Evolutionary conservation across 23 tunicate genomes (phyloP), one percentile per base, ranked within the genome.

Genomic region (Clavelina lepadiformis): DNA sequence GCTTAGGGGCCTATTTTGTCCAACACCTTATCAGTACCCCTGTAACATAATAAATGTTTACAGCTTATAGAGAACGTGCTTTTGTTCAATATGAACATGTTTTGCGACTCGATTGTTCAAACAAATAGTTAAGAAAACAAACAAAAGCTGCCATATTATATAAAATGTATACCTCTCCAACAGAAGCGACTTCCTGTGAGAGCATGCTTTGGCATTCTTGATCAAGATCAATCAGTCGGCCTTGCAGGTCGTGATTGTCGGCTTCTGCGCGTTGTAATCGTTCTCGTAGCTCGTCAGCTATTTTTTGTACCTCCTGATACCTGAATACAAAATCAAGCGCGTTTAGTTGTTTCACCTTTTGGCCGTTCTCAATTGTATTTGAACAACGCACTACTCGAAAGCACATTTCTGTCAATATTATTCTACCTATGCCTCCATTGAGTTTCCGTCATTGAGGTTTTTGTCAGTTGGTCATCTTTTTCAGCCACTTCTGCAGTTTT

Each of bases 201-300:
- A 77, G 13, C 75, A 73, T 73, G 19, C 27, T 60, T 58, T 58
- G 89, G 58, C 68, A 73, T 45, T 82, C 89, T 23, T 61, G 28
- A 20, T 82, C 77, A 3, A 82, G 71, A 33, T 73, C 74, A 25
- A 46, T 44, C 22, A 82, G 62, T 31, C 80, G 68, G 29, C 56
- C 47, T 29, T 82, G 89, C 44, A 82, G 74, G 2, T 73, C 80
- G 28, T 73, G 69, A 61, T 82, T 82, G 60, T 82, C 89, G 18
- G 30, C 63, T 34, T 82, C 89, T 1, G 89, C 80, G 22, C 59
- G 54, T 65, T 72, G 75, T 5, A 82, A 52, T 33, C 56, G 80
- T 25, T 32, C 55, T 22, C 58, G 76, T 2, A 82, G 24, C 31
- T 82, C 89, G 25, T 82, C 89, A 5, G 89, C 89, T 23, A 77